Evolutionary conservation across 2,888 invertebrate genomes (phyloP).

Genomic region (Sarcophaga caerulescens): DNA sequence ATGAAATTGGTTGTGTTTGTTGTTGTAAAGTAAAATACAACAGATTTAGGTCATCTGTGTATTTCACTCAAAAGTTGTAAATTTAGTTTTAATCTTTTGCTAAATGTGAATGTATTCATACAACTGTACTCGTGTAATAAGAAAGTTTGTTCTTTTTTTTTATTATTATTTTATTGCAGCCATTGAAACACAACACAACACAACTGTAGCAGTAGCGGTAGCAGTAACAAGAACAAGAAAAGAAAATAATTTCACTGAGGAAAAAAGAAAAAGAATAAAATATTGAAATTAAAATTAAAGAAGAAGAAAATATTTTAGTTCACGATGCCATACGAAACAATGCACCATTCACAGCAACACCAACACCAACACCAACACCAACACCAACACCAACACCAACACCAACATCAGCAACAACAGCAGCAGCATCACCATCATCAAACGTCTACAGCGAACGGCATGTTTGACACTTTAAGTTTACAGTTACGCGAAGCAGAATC

Average conservation of each 20-base stretch:
- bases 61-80: no score
- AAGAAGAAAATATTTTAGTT: constrained; percentile 66
- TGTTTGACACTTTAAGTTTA: constrained; percentile 85
- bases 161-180: constrained; percentile 43
- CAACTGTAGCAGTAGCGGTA: neutral
- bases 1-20: neutral
- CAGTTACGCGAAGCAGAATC: constrained; percentile 91
- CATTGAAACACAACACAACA: constrained; percentile 21
- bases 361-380: constrained; percentile 76
- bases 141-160: constrained; percentile 6
- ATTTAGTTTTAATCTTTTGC: no score
- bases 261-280: neutral
- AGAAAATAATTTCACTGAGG: neutral
- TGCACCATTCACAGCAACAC: constrained; percentile 74
- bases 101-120: no score
- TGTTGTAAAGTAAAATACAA: neutral
- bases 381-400: constrained; percentile 76
- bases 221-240: constrained; percentile 20
- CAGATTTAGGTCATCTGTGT: no score
- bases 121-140: constrained; percentile 12
- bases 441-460: constrained; percentile 77
- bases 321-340: constrained; percentile 79
- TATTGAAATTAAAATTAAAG: constrained; percentile 26
- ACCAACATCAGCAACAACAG: constrained; percentile 75
- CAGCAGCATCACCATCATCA: constrained; percentile 72